Base-by-base conservation (phyloP, 1,140 invertebrate species). In the Colletes latitarsis region DNA sequence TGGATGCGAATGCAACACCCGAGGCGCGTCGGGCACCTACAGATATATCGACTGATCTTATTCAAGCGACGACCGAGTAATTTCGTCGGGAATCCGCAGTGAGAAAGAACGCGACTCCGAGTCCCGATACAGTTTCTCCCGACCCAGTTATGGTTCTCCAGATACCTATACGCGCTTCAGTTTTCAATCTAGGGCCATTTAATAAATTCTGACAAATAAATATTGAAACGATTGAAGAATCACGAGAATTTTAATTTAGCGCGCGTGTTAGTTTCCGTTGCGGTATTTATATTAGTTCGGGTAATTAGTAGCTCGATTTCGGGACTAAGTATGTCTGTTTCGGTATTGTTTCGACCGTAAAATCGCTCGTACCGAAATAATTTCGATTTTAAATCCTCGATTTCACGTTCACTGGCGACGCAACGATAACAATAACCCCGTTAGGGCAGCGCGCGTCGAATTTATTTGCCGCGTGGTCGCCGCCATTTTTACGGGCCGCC, bases 1-100 rank as follows among this genome's bases (percentile, higher is more conserved):
- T 70, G 68, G 68, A 55, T 41, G 68, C 68, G 68, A 70, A 70
- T 55, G 49, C 15, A 69, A 69, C 46, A 69, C 46, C 52, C 69
- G 69, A 57, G 53, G 69, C 69, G 39, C 39, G 69, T 71, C 39
- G 17, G 55, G n/a, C 69, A 17, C 39, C 69, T 71, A 41, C 12
- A n/a, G 69, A 71, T 41, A 4, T 58, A 71, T 57, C 70, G 70
- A 60, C 14, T 8, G 70, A 46, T 57, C 70, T 70, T 41, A 52
- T 73, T 73, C 53, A 49, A 73, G 12, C 19, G 58, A 14, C 57
- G 57, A 62, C 19, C 58, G 71, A 73, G 41, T 62, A 49, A 62
- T 73, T 74, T 74, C 46, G 19, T 30, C 21, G 58, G 19, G 58
- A 52, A 74, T 74, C n/a, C 21, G 43, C 49, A 4, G 8, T 15